phyloP scores from a whole-genome alignment of 2,888 invertebrate species.

The Palloptera scutellata region DNA sequence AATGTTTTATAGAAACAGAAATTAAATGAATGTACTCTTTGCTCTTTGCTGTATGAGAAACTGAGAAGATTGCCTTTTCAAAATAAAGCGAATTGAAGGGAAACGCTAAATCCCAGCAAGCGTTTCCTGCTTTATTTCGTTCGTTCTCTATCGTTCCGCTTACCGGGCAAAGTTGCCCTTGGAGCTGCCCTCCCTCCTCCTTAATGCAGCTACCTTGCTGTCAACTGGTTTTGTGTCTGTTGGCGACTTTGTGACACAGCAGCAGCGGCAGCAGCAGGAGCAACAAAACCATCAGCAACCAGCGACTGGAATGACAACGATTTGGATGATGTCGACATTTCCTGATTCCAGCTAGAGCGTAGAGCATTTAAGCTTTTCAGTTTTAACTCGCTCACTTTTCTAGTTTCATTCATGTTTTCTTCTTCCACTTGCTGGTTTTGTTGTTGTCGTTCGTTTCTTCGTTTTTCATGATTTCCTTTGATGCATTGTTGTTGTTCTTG shows the following conservation, averaged over 20 bases:
- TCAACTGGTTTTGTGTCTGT: conserved; percentile 29
- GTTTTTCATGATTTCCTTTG: conserved; percentile 14
- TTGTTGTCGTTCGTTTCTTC: conserved; percentile 1
- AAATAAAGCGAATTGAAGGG: no score
- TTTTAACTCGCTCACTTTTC: conserved; percentile 15
- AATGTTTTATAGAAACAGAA: no score
- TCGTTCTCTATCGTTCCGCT: no score
- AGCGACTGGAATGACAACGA: conserved; percentile 14
- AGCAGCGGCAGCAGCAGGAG: conserved; percentile 6
- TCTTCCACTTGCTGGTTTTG: background rate
- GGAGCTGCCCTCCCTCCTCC: background rate
- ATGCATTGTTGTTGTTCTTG: conserved; percentile 25
- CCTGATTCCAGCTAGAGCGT: conserved; percentile 11
- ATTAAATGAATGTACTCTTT: no score
- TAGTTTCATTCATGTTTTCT: no score
- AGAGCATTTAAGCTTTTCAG: conserved; percentile 17
- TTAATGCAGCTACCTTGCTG: conserved; percentile 55
- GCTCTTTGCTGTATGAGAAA: no score
- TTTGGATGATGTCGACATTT: conserved; percentile 13
- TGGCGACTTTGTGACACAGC: conserved; percentile 14
- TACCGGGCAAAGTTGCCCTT: no score
- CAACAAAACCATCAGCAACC: background rate
- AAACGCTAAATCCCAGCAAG: no score
- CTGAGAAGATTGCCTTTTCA: no score
- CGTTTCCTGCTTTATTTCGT: no score